phyloP scores from a whole-genome alignment of 2,888 invertebrate species.

The Conchocele bisecta region DNA sequence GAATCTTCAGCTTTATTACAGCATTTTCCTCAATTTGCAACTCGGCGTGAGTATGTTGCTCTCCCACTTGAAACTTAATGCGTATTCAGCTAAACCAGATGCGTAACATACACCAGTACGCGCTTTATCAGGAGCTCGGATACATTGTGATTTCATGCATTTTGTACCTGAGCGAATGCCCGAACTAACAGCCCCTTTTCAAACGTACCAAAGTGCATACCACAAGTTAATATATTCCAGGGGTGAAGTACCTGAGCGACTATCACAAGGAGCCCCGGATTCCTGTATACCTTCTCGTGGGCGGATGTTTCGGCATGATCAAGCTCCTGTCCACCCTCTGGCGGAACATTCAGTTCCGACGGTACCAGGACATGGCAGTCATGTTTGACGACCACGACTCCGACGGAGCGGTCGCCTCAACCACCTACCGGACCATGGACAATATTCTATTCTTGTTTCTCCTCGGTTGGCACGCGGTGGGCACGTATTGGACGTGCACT shows the following conservation, averaged over 20 bases:
- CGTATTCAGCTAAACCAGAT: too few species aligned
- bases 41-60: too few species aligned
- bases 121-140: too few species aligned
- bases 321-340: conserved; percentile 86
- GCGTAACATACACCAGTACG: too few species aligned
- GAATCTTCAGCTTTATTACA: too few species aligned
- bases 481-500: conserved; percentile 90
- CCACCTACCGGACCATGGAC: conserved; percentile 87
- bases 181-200: too few species aligned
- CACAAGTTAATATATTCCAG: too few species aligned
- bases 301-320: conserved; percentile 89
- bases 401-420: conserved; percentile 77
- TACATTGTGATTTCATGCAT: too few species aligned
- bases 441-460: conserved; percentile 88
- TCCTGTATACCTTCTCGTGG: conserved; percentile 92
- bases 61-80: too few species aligned
- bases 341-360: conserved; percentile 87
- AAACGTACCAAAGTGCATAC: too few species aligned
- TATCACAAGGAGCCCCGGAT: conserved; percentile 91
- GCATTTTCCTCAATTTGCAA: too few species aligned
- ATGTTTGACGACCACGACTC: conserved; percentile 72
- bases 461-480: conserved; percentile 89
- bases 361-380: conserved; percentile 82
- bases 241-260: conserved; percentile 90
- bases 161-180: too few species aligned